These are phyloP conservation scores for Deilephila porcellus DNA, from an alignment of 2,888 invertebrate genomes.

Conservation along the genomic window DNA sequence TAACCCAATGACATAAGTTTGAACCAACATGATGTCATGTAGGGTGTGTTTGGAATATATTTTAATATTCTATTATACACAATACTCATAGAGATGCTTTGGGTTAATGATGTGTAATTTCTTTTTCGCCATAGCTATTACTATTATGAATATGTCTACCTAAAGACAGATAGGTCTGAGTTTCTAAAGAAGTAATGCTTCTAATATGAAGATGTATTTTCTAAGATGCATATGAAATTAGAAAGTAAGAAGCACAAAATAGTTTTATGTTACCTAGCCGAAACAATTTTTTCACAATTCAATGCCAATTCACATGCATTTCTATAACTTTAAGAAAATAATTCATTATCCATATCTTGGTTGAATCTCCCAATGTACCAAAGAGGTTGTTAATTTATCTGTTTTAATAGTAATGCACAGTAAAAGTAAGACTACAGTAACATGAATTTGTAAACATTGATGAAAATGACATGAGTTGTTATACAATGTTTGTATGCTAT, in stretches of 20 bases:
- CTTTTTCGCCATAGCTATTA: too few relatives aligned
- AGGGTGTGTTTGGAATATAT: constrained; percentile 20
- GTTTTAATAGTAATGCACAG: neutral
- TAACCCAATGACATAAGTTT: constrained; percentile 1
- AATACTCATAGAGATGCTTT: neutral
- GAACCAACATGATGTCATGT: constrained; percentile 8
- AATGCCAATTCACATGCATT: neutral
- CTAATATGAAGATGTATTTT: too few relatives aligned
- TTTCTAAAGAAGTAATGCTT: too few relatives aligned
- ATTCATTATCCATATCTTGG: neutral
- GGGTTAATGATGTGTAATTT: neutral
- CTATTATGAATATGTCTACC: too few relatives aligned
- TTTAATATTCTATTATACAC: neutral
- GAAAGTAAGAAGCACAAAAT: too few relatives aligned
- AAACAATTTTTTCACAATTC: neutral
- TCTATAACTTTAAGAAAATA: neutral
- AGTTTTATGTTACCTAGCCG: too few relatives aligned
- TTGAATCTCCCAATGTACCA: neutral
- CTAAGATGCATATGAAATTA: too few relatives aligned
- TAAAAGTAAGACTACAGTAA: constrained; percentile 5
- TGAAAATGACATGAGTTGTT: constrained; percentile 6
- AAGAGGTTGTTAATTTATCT: neutral
- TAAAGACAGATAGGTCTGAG: too few relatives aligned
- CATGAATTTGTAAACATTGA: constrained; percentile 23
- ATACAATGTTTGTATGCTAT: constrained; percentile 7